Evolutionary conservation across 2,888 invertebrate genomes (phyloP), one percentile per base, ranked within the genome.

Genomic region (Camponotus fellah): DNA sequence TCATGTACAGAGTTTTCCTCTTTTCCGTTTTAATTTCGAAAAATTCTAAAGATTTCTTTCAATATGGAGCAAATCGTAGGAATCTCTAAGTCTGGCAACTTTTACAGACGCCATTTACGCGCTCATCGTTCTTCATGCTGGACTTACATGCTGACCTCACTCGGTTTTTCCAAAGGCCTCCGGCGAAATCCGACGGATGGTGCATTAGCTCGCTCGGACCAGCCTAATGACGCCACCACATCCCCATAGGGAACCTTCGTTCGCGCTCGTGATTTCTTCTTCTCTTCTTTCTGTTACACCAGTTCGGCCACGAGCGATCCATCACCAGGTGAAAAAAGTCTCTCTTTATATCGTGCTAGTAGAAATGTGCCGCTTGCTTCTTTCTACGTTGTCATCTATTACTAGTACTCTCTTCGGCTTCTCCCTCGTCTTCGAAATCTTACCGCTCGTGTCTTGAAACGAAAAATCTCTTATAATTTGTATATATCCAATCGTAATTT

Each of bases 141-240:
- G 86, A 82, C 88, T 89, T 87, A 90, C 89, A 89, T 93, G 93
- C 92, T 92, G 93, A 92, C 92, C 92, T 92, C 92, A 89, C 91
- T 90, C 89, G 89, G 91, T 92, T 91, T 92, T 93, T 93, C 90
- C 91, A 87, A 87, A 87, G 87, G 90, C 91, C 90, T 89, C 85
- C 86, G 89, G 92, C 91, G 86, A 91, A 91, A 92, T 92, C 91
- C 89, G 85, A 76, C 83, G 90, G 90, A 90, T 90, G 91, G 88
- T 88, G 91, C 91, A 92, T 91, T 90, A 89, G 89, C 89, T 90
- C 91, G 87, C 89, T 87, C 88, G 88, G 91, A 88, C 89, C 89
- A 89, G 91, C 91, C 93, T 93, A 94, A 94, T 93, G 93, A 93
- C 92, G 90, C 92, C 91, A 89, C 90, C 88, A 90, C 91, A 90